Evolutionary conservation across 2,797 vertebrate species (phyloP), one percentile per base, ranked within the genome.

Genomic region (Apodemus agrarius): DNA sequence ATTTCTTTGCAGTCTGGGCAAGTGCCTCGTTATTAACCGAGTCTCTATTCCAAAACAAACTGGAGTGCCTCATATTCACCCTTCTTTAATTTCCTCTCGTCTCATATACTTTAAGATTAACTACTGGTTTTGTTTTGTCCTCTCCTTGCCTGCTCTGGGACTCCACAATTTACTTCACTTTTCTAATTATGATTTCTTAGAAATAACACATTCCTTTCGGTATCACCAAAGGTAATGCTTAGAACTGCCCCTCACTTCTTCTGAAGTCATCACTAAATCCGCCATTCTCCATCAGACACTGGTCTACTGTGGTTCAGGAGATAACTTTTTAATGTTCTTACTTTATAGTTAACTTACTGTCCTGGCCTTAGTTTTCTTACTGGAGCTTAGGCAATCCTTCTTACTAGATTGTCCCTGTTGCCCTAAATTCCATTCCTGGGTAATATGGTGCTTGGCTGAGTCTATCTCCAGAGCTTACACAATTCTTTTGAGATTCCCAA

Each of bases 11-110:
- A 97, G 96, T 97, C 96, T 96, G 95, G 69, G 90, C 84, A 89
- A 22, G 93, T 92, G 96, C 95, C 94, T 98, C 97, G 93, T 98
- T 98, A 98, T 96, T 96, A 97, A 98, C 91, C 80, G 97, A 72
- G 90, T 95, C 97, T 93, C 93, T 34, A 89, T 90, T 98, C 95
- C 96, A 98, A 98, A 95, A 93, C 76, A 97, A 97, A 97, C 94
- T 96, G 76, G 52, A 87, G 67, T 81, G 17, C 89, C 80, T 97
- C 13, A 52, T 89, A 93, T 89, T 95, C 95, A 96, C 97, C 96
- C 95, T 92, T 83, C 74, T 97, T 97, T 96, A 93, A 96, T 97
- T 96, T 97, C 94, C 93, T 91, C 96, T 54, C 76, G 92, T 90
- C 74, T 96, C 78, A 85, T 78, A 74, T 94, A 89, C 59, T 93